Evolutionary conservation across 1,140 invertebrate genomes (phyloP).

Genomic region (Conus betulinus): DNA sequence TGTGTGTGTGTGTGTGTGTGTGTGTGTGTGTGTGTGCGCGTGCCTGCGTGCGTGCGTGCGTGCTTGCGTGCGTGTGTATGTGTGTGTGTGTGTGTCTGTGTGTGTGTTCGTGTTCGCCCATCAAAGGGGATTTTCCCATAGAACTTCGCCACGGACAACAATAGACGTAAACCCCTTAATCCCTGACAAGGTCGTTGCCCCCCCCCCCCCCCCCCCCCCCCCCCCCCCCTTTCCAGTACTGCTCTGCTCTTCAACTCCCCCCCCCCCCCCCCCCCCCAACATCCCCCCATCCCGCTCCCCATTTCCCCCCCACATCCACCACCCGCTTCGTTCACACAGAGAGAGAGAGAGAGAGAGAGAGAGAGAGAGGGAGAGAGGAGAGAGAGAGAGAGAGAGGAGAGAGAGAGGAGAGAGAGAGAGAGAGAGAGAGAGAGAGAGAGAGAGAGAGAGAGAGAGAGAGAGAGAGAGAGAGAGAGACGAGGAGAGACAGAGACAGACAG

Average conservation of each 20-base stretch:
- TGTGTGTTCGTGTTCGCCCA: background rate
- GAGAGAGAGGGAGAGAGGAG: background rate
- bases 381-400: slow-evolving; percentile 21
- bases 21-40: background rate
- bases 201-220: too few relatives aligned
- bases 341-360: background rate
- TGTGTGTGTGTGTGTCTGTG: background rate
- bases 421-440: slow-evolving; percentile 22
- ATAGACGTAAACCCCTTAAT: too few relatives aligned
- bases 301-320: too few relatives aligned
- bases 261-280: too few relatives aligned
- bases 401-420: slow-evolving; percentile 11
- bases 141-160: too few relatives aligned
- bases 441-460: slow-evolving; percentile 32
- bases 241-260: too few relatives aligned
- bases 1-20: background rate
- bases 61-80: too few relatives aligned
- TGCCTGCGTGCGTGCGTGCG: background rate
- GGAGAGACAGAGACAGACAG: slow-evolving; percentile 21
- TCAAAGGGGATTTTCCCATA: too few relatives aligned
- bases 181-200: too few relatives aligned
- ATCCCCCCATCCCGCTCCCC: too few relatives aligned
- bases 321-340: background rate
- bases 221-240: too few relatives aligned
- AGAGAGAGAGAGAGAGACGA: slow-evolving; percentile 30